Conservation (phyloP, 2,888 invertebrate genomes). For the Archips crataeganus region DNA sequence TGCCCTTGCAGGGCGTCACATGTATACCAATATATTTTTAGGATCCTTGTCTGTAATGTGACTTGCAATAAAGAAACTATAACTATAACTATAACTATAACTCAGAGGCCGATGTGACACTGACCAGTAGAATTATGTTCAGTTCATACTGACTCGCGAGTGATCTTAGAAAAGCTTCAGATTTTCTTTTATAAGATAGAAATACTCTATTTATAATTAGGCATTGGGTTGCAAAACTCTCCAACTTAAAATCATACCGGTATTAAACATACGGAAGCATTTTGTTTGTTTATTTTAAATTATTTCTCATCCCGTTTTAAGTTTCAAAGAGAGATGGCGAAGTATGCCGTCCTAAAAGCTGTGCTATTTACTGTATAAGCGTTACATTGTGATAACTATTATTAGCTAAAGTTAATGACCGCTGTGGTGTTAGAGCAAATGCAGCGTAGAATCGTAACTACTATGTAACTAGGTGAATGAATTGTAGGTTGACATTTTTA, state of each 20-base stretch:
- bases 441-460: constrained; percentile 4
- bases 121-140: background rate
- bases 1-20: no score
- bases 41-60: no score
- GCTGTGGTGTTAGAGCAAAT: constrained; percentile 23
- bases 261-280: constrained; percentile 13
- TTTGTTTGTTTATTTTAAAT: constrained; percentile 13
- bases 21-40: no score
- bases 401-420: constrained; percentile 39
- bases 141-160: no score
- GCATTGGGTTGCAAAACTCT: background rate
- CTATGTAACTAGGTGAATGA: constrained; percentile 1
- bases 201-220: no score
- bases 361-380: constrained; percentile 23
- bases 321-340: constrained; percentile 27
- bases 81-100: no score
- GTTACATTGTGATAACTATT: constrained; percentile 39
- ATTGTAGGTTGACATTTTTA: background rate
- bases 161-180: no score
- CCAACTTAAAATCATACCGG: background rate
- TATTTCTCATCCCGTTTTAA: constrained; percentile 10
- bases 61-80: no score
- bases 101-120: background rate
- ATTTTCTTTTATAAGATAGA: no score
- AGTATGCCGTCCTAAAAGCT: constrained; percentile 24